Evolutionary conservation across 2,113 vertebrate species (phyloP).

Genomic region (Phyllostomus hastatus): DNA sequence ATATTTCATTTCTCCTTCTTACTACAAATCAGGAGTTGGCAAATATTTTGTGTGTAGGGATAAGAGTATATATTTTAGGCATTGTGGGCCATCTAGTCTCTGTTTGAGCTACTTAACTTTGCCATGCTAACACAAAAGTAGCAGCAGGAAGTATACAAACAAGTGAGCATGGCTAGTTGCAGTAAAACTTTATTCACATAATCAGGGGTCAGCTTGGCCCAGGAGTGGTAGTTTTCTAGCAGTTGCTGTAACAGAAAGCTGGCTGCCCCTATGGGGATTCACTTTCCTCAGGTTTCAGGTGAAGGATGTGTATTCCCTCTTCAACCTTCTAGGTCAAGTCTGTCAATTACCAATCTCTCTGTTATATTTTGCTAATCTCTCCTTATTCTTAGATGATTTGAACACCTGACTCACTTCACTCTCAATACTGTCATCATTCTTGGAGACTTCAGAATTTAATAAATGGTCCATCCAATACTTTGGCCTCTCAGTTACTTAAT

Average conservation of each 20-base stretch:
- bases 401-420: background rate
- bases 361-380: background rate
- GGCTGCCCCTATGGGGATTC: background rate
- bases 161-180: background rate
- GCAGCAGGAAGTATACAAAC: background rate
- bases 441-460: background rate
- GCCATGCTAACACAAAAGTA: background rate
- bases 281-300: background rate
- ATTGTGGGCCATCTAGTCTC: background rate
- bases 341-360: background rate
- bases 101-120: background rate
- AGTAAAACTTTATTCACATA: background rate
- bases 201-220: background rate
- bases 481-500: background rate
- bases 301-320: background rate
- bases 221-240: background rate
- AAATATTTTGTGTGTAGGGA: background rate
- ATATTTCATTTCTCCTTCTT: background rate
- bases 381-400: background rate
- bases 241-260: background rate
- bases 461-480: background rate
- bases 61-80: background rate
- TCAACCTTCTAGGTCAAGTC: background rate
- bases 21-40: background rate
- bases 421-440: background rate